phyloP scores from a whole-genome alignment of 2,113 vertebrate species.

The Gambusia affinis region DNA sequence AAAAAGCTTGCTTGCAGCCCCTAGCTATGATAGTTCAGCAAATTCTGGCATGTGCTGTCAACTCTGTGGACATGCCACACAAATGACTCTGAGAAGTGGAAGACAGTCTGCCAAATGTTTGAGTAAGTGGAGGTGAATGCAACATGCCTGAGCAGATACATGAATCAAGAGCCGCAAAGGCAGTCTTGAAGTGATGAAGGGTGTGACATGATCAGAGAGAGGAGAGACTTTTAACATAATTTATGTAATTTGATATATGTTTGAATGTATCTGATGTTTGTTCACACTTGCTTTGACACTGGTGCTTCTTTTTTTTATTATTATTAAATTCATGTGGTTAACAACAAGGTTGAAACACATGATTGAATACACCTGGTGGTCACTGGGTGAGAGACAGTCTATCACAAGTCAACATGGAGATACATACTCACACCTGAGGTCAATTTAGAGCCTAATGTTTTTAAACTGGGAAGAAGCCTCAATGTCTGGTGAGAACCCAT shows the following conservation, averaged over 20 bases:
- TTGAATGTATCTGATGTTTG: too few relatives aligned
- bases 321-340: neutral
- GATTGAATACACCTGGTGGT: neutral
- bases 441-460: too few relatives aligned
- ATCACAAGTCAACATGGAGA: too few relatives aligned
- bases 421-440: too few relatives aligned
- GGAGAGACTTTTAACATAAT: neutral
- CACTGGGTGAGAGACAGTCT: too few relatives aligned
- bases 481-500: too few relatives aligned
- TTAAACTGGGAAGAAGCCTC: too few relatives aligned
- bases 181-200: neutral
- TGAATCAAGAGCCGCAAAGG: neutral
- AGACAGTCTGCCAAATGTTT: conserved; percentile 13
- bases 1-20: neutral
- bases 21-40: neutral
- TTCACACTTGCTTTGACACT: neutral
- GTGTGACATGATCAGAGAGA: neutral
- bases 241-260: too few relatives aligned
- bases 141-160: conserved; percentile 17
- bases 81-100: neutral
- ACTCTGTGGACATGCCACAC: neutral
- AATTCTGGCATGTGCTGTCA: neutral
- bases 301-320: too few relatives aligned
- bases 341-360: neutral
- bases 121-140: conserved; percentile 15